Evolutionary conservation across 2,113 vertebrate genomes (phyloP).

Genomic region (Neolamprologus ventralis): DNA sequence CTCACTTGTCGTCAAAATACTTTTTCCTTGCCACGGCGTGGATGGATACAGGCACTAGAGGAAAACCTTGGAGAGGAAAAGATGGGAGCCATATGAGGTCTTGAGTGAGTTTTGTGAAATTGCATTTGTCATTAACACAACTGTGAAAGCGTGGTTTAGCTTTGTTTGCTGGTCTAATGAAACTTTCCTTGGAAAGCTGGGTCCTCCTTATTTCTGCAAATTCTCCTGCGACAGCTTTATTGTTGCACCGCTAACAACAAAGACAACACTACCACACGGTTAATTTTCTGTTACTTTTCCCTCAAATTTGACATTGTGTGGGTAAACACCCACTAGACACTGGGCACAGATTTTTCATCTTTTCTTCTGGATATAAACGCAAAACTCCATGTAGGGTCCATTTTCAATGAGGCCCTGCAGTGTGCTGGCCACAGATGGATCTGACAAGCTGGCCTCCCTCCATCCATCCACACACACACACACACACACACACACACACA

Average conservation of each 20-base stretch:
- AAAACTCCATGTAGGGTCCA: neutral
- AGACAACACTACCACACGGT: neutral
- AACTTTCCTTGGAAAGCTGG: neutral
- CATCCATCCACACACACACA: neutral
- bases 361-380: neutral
- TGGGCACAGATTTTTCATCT: neutral
- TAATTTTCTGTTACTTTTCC: neutral
- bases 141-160: neutral
- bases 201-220: neutral
- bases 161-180: neutral
- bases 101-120: neutral
- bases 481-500: neutral
- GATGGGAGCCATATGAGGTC: conserved; percentile 19
- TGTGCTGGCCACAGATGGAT: conserved; percentile 5
- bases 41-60: conserved; percentile 86
- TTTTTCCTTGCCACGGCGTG: conserved; percentile 88
- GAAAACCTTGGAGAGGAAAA: conserved; percentile 78
- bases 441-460: neutral
- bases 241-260: neutral
- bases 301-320: neutral
- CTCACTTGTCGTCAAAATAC: conserved; percentile 98
- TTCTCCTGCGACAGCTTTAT: neutral
- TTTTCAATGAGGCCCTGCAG: conserved; percentile 1
- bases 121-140: neutral
- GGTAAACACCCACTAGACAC: neutral